Percentiles rank a stretch among this genome's conserved stretches.
phyloP scores from a whole-genome alignment of 2,888 invertebrate species.

The Heliconius cydno region DNA sequence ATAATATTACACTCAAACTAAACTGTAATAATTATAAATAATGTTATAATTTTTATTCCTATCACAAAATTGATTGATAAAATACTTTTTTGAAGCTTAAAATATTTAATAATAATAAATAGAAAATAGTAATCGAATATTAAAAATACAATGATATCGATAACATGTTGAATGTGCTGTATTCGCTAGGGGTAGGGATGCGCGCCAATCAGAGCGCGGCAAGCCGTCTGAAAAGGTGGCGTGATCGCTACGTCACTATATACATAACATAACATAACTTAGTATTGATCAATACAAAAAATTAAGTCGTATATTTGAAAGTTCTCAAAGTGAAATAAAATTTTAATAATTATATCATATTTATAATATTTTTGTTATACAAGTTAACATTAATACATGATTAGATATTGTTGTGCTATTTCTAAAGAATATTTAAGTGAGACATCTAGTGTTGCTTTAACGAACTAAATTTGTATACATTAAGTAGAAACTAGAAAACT shows the following conservation, averaged over 20 bases:
- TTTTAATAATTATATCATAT: not conserved
- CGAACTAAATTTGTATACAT: slow-evolving; percentile 9
- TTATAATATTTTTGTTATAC: not conserved
- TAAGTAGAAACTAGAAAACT: not conserved
- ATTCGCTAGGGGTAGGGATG: slow-evolving; percentile 65
- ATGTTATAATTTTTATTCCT: too few species aligned
- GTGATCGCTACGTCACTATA: slow-evolving; percentile 78
- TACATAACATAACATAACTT: slow-evolving; percentile 52
- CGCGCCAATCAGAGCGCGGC: slow-evolving; percentile 67
- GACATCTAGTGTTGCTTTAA: slow-evolving; percentile 19
- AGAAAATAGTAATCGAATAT: slow-evolving; percentile 19
- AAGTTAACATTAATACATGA: slow-evolving; percentile 2
- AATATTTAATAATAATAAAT: not conserved
- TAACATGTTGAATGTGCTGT: slow-evolving; percentile 58
- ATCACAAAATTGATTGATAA: not conserved
- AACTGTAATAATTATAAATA: not conserved
- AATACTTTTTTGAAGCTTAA: not conserved
- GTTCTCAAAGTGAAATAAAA: not conserved
- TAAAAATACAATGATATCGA: slow-evolving; percentile 40
- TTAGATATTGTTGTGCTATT: slow-evolving; percentile 3
- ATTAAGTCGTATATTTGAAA: slow-evolving; percentile 8
- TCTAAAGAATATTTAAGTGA: not conserved
- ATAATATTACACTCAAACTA: not conserved
- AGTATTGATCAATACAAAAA: slow-evolving; percentile 51
- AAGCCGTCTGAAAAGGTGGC: slow-evolving; percentile 75